Conservation (phyloP, 2,113 vertebrate species). For the Ophthalmolycus amberensis region DNA sequence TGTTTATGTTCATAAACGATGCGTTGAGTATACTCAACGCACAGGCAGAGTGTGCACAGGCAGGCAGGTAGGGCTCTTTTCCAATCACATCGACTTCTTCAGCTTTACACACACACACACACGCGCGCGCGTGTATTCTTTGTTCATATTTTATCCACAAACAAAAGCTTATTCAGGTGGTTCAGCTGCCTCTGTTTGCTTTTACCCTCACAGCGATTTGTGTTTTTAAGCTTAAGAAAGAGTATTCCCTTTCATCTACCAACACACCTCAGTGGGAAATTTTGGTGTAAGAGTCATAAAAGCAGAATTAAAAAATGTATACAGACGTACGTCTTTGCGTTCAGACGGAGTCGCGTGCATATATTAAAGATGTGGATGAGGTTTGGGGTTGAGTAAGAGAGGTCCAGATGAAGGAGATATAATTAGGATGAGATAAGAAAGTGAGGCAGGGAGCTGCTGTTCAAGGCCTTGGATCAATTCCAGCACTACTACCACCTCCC, state of each 20-base stretch:
- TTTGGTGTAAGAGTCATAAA: not conserved
- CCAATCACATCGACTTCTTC: not conserved
- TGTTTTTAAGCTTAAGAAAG: conserved; percentile 47
- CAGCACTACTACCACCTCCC: not conserved
- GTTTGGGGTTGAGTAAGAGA: not conserved
- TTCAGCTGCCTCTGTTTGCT: conserved; percentile 64
- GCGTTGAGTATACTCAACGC: no score
- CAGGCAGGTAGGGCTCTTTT: not conserved
- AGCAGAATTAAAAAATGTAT: not conserved
- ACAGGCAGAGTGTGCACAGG: no score
- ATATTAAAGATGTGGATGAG: not conserved
- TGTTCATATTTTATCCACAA: conserved; percentile 2
- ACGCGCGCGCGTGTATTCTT: no score
- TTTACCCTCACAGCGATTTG: conserved; percentile 50
- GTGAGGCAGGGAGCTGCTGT: conserved; percentile 6
- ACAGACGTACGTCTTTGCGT: not conserved
- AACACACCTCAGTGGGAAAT: not conserved
- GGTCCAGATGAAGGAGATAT: not conserved
- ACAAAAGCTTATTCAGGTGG: conserved; percentile 57
- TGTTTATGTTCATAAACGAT: no score
- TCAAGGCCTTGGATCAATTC: conserved; percentile 54
- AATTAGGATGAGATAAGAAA: conserved; percentile 15
- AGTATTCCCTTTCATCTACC: conserved; percentile 19
- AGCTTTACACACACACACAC: not conserved
- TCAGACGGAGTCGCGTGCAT: not conserved